Evolutionary conservation across 2,888 invertebrate genomes (phyloP).

Genomic region (Caenorhabditis sulstoni): DNA sequence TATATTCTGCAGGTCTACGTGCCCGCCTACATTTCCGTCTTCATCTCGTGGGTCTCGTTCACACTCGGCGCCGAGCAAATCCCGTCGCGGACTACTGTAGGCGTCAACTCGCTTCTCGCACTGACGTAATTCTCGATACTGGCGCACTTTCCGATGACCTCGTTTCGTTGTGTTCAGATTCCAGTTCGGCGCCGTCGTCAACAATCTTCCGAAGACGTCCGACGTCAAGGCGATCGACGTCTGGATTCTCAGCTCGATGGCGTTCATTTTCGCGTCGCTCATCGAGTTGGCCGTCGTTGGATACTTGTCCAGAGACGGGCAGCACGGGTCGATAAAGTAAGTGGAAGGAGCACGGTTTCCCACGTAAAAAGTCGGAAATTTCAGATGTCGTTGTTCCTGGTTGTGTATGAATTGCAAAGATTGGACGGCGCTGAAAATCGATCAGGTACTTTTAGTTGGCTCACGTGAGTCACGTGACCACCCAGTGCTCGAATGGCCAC

Average conservation of each 20-base stretch:
- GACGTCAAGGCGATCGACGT: conserved; percentile 81
- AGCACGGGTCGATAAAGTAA: conserved; percentile 67
- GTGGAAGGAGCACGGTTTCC: too few relatives aligned
- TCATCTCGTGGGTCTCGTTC: conserved; percentile 80
- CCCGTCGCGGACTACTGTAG: conserved; percentile 80
- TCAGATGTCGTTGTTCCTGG: conserved; percentile 79
- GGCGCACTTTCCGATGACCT: too few relatives aligned
- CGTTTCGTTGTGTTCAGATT: conserved; percentile 60
- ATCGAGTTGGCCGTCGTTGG: conserved; percentile 80
- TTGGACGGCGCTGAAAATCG: conserved; percentile 79
- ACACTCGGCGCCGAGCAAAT: conserved; percentile 79
- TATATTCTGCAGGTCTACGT: conserved; percentile 80
- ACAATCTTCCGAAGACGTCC: conserved; percentile 80
- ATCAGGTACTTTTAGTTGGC: conserved; percentile 74
- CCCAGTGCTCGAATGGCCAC: too few relatives aligned
- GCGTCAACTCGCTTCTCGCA: conserved; percentile 79
- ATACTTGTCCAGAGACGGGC: conserved; percentile 72
- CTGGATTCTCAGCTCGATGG: conserved; percentile 80
- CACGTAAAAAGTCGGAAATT: too few relatives aligned
- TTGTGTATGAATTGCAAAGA: conserved; percentile 78
- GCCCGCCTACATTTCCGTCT: conserved; percentile 80
- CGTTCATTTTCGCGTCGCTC: conserved; percentile 80
- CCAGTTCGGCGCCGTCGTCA: conserved; percentile 80
- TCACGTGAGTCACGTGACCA: too few relatives aligned
- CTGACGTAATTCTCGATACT: conserved; percentile 62